Percentiles rank a stretch among this genome's conserved stretches.
Evolutionary conservation across 2,113 vertebrate genomes (phyloP).

Genomic region (Bujurquina vittata): DNA sequence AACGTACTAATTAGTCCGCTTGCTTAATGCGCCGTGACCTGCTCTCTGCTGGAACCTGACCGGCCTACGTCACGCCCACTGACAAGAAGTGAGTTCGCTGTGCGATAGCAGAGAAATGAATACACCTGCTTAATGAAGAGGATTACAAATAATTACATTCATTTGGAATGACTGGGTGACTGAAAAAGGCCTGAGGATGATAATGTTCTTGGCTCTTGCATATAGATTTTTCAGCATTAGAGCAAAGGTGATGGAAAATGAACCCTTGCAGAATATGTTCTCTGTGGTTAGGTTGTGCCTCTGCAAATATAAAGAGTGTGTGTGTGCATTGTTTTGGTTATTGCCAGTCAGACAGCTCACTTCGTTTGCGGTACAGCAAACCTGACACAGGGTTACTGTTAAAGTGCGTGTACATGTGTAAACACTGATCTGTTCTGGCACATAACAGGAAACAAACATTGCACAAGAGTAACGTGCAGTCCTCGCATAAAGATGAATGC

Average conservation of each 20-base stretch:
- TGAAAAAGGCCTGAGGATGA: slow-evolving; percentile 22
- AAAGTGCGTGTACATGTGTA: neutral
- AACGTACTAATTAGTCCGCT: slow-evolving; percentile 58
- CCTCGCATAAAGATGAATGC: neutral
- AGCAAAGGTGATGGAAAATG: neutral
- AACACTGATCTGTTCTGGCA: neutral
- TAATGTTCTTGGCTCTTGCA: slow-evolving; percentile 20
- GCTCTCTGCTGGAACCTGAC: slow-evolving; percentile 35
- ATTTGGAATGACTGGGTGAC: slow-evolving; percentile 19
- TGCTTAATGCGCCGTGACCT: slow-evolving; percentile 26
- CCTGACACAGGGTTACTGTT: neutral
- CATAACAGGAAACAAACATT: slow-evolving; percentile 9
- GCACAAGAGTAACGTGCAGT: slow-evolving; percentile 1
- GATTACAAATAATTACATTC: slow-evolving; percentile 37
- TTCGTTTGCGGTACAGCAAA: neutral
- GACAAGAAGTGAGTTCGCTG: slow-evolving; percentile 42
- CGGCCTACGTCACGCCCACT: slow-evolving; percentile 43
- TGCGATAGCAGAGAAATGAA: slow-evolving; percentile 2
- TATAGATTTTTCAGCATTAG: slow-evolving; percentile 37
- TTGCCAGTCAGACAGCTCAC: neutral
- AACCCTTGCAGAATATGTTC: neutral
- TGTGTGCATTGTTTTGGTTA: neutral
- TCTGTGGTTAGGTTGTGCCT: neutral
- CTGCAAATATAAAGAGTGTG: neutral
- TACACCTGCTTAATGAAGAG: slow-evolving; percentile 50